Conservation (phyloP, 2,888 invertebrate species). For the Cataglyphis livida region DNA sequence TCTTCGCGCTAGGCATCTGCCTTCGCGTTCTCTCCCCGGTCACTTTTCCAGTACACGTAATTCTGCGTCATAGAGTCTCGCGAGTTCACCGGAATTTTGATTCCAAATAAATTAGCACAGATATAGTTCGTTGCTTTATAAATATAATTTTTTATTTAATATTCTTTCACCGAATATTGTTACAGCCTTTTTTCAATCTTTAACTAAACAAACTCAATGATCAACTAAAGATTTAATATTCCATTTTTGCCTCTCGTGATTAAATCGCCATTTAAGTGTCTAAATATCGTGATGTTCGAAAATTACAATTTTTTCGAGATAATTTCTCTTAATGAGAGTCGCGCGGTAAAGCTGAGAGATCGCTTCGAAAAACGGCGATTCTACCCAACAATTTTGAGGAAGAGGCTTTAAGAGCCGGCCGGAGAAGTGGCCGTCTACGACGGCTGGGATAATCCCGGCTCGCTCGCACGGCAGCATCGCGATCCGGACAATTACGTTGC, state of each 20-base stretch:
- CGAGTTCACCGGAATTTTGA: constrained; percentile 47
- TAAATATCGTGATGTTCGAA: not conserved
- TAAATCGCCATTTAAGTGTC: not conserved
- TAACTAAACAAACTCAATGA: not conserved
- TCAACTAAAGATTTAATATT: not conserved
- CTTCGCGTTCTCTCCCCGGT: constrained; percentile 26
- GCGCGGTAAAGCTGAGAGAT: not conserved
- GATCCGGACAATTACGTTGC: constrained; percentile 43
- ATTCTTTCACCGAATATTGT: not conserved
- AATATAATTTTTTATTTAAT: not conserved
- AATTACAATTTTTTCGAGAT: not conserved
- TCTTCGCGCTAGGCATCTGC: constrained; percentile 25
- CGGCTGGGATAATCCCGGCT: constrained; percentile 12
- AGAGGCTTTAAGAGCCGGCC: not conserved
- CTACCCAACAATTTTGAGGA: not conserved
- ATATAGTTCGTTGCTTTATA: not conserved
- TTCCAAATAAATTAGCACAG: not conserved
- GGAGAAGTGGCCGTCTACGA: constrained; percentile 36
- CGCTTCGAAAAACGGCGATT: not conserved
- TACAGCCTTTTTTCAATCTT: not conserved
- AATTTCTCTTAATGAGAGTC: not conserved
- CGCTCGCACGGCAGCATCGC: constrained; percentile 14
- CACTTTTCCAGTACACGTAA: constrained; percentile 39
- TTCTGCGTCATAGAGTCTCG: constrained; percentile 38
- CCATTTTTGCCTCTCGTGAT: not conserved